Evolutionary conservation across 1,140 invertebrate species (phyloP), one percentile per base, ranked within the genome.

Genomic region (Globodera ellingtonae): DNA sequence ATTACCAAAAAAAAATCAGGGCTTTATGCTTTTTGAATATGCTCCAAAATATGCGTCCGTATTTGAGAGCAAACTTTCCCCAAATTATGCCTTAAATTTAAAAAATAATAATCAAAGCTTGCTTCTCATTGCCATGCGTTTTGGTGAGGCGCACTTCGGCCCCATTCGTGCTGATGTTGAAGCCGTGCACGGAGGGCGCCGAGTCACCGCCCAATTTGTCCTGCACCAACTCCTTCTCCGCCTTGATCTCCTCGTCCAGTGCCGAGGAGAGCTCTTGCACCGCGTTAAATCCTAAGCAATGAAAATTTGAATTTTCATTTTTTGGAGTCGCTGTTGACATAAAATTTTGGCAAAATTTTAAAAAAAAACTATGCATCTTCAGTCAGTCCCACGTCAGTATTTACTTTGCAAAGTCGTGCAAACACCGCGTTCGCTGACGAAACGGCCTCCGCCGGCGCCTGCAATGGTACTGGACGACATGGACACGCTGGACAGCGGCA

Each of bases 71-170:
- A 24, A 24, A 24, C 24, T 24, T 24, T 24, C 3, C 35, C 35
- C 44, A 62, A 59, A 4, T 6, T 76, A 13, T 62, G 24, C 7
- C 50, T 15, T 46, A 52, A 24, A 18, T 71, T 9, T 15, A 21
- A 15, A 62, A 52, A 59, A 75, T 2, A 24, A 24, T n/a, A n/a
- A n/a, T n/a, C 10, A 48, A 18, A 15, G 52, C 84, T 24, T 50
- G 87, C 86, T 85, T 86, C 71, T 89, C 87, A 59, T 71, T 79
- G 46, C 84, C 84, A 74, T 88, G 81, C 48, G 72, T 85, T 80
- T 89, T 89, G 21, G 86, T 87, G 18, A 89, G 80, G 5, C 79
- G 72, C 46, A 89, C 89, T 79, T 88, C 87, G 35, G 87, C 88
- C 46, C 86, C 87, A 7, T 89, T 84, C n/a, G 79, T 80, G n/a